Percentiles rank a stretch among this genome's conserved stretches.
Conservation (phyloP, 1,140 invertebrate genomes). For the Zophobas morio region DNA sequence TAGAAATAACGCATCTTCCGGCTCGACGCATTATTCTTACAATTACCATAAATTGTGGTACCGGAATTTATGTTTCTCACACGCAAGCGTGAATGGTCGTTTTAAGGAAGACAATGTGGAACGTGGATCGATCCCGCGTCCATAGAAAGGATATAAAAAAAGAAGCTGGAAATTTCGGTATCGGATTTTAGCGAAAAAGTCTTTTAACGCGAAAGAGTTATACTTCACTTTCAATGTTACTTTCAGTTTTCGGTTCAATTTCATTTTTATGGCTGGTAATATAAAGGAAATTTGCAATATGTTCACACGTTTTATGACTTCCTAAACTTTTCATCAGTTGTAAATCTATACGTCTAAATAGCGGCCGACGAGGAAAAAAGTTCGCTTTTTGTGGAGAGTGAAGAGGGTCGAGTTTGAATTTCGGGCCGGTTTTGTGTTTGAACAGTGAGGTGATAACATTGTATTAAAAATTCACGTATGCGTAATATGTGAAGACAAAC, state of each 20-base stretch:
- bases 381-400: neutral
- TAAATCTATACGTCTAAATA: neutral
- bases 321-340: conserved; percentile 2
- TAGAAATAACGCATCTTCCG: conserved; percentile 24
- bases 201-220: neutral
- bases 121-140: too few relatives aligned
- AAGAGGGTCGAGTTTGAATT: neutral
- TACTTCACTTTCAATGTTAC: conserved; percentile 2
- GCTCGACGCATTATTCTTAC: neutral
- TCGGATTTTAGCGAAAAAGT: neutral
- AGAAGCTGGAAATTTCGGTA: neutral
- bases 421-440: too few relatives aligned
- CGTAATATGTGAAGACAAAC: too few relatives aligned
- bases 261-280: conserved; percentile 11
- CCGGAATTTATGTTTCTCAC: neutral
- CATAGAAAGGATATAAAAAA: neutral
- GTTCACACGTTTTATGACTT: conserved; percentile 23
- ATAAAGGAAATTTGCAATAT: conserved; percentile 38
- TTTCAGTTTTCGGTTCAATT: conserved; percentile 16
- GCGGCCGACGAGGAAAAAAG: neutral
- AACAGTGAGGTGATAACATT: too few relatives aligned
- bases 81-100: neutral
- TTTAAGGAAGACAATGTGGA: too few relatives aligned
- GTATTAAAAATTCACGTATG: too few relatives aligned
- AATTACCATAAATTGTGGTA: conserved; percentile 16